A percentile compares a stretch with the other conserved stretches of the same genome.
phyloP scores from a whole-genome alignment of 2,113 vertebrate genomes.

The Alethe diademata region DNA sequence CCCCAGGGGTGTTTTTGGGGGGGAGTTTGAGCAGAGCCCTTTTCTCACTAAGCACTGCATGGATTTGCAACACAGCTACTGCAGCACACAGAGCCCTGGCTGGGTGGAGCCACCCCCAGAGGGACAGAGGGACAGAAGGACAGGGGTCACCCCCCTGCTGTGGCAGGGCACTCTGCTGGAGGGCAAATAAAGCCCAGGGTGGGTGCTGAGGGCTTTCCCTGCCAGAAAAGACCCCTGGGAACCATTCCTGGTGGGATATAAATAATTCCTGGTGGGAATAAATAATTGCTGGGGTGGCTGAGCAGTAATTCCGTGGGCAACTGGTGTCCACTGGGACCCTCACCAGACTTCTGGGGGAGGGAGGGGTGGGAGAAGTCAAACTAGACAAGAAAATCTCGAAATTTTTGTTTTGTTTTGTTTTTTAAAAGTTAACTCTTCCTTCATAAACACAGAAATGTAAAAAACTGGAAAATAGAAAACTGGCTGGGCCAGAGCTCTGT shows the following conservation, averaged over 20 bases:
- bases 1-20: neutral
- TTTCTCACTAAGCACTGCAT: neutral
- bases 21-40: neutral
- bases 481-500: conserved; percentile 53
- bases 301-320: neutral
- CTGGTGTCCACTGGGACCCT: neutral
- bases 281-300: neutral
- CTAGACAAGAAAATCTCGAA: neutral
- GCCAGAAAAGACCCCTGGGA: neutral
- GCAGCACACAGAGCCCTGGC: conserved; percentile 42
- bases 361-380: neutral
- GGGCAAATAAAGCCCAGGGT: neutral
- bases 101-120: neutral
- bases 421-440: neutral
- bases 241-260: rapidly evolving
- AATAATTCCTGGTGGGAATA: neutral
- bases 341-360: neutral
- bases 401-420: neutral
- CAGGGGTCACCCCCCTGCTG: no score
- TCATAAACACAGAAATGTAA: neutral
- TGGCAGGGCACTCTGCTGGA: rapidly evolving
- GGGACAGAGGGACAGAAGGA: neutral
- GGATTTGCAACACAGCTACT: neutral
- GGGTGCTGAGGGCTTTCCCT: neutral
- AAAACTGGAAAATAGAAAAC: neutral